Base-by-base conservation (phyloP, 1,140 invertebrate species). In the Micrasema minimum region DNA sequence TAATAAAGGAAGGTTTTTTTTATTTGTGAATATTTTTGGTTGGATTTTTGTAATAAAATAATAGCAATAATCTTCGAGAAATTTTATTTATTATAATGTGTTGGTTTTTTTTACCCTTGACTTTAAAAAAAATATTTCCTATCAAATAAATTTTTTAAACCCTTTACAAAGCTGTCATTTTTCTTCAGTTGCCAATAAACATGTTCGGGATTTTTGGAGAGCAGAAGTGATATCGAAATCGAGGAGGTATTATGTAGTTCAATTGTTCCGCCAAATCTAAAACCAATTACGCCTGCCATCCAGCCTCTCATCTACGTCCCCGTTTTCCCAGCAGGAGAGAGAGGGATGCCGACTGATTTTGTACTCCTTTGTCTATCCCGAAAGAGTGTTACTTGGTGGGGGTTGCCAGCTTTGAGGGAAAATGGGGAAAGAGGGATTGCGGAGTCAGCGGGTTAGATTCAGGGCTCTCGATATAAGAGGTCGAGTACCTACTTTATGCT, bases 261-360 rank as follows among this genome's bases (percentile, higher is more conserved):
- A 45, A 67, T 67, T 67, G 66, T 67, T n/a, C 51, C 66, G 66
- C 66, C 66, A 67, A 67, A 67, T 67, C 66, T 57, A 67, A 67
- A 67, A 67, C 66, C 66, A 67, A 67, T 67, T 67, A 57, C 50
- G 51, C 51, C 14, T 50, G 35, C 51, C 66, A 57, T 50, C 43
- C 66, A 26, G 50, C 12, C 38, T n/a, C 45, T 26, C 41, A 23
- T 64, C 43, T 14, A 12, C 59, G 18, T 62, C 59, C 23, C 43
- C 45, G 12, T 46, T 41, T 46, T 12, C 23, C 51, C 12, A n/a
- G 31, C 20, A 16, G 26, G 43, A 46, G 5, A 11, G 43, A 64
- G 22, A 46, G 59, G 43, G 59, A 64, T n/a, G 31, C 14, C 43
- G 12, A 45, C 43, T 31, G 11, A 45, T 46, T 64, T 64, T 64